Evolutionary conservation across 2,888 invertebrate genomes (phyloP).

Genomic region (Ernsta delagoae): DNA sequence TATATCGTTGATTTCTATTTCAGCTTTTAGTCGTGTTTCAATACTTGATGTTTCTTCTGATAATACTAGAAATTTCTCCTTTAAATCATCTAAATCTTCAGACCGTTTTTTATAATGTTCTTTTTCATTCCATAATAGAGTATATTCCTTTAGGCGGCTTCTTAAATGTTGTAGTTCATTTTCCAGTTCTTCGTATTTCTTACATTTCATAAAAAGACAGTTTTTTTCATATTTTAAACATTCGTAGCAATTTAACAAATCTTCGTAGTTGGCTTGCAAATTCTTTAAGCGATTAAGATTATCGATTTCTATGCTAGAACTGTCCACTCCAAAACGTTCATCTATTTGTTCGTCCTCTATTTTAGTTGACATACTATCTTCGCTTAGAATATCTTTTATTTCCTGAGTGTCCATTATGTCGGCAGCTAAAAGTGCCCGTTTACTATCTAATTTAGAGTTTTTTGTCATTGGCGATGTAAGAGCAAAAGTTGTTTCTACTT

Average conservation of each 20-base stretch:
- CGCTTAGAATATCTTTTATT: constrained; percentile 72
- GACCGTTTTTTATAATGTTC: constrained; percentile 72
- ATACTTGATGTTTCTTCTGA: constrained; percentile 69
- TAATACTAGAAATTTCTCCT: constrained; percentile 69
- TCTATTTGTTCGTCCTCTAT: constrained; percentile 50
- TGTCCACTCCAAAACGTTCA: constrained; percentile 49
- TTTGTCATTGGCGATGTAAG: constrained; percentile 56
- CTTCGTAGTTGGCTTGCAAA: constrained; percentile 71
- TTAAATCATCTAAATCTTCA: constrained; percentile 65
- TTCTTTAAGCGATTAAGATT: constrained; percentile 69
- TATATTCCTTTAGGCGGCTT: constrained; percentile 66
- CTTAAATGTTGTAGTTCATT: constrained; percentile 62
- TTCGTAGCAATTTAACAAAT: constrained; percentile 69
- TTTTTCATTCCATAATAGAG: constrained; percentile 72
- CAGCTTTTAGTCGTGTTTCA: constrained; percentile 70
- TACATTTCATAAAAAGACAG: constrained; percentile 57
- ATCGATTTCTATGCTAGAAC: constrained; percentile 61
- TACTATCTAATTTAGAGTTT: constrained; percentile 55
- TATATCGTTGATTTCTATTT: constrained; percentile 69
- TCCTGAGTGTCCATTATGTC: constrained; percentile 76
- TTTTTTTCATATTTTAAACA: constrained; percentile 68
- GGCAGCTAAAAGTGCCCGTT: constrained; percentile 73
- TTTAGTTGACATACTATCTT: constrained; percentile 52
- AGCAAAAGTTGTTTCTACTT: constrained; percentile 58
- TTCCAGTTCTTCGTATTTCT: constrained; percentile 66